Evolutionary conservation across 1,140 invertebrate genomes (phyloP), one percentile per base, ranked within the genome.

Genomic region (Pantala flavescens): DNA sequence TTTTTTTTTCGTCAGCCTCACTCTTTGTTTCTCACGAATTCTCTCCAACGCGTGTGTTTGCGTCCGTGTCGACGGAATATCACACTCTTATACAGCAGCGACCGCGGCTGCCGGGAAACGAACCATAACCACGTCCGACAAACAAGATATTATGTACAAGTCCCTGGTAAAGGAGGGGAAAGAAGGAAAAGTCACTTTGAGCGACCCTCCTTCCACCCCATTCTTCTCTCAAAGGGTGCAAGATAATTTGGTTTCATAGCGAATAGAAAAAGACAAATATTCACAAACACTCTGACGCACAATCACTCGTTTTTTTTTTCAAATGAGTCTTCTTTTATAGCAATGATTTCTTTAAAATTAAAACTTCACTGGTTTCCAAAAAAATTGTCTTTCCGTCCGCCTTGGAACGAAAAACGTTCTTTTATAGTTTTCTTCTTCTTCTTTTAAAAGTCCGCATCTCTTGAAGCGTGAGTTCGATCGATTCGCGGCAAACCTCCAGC

Each of bases 241-340:
- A 63, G 49, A 63, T 63, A 63, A 7, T 63, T 63, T 63, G 49
- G 49, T 63, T 63, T 63, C 28, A 63, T 21, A 63, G 49, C 49
- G 49, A 63, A 63, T 63, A 63, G 49, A 63, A 63, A 63, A 63
- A 63, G 49, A 63, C 49, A 63, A 63, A 63, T 19, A 63, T 21
- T 63, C 49, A 63, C 49, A 63, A 21, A 63, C 49, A 63, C 49
- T 1, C 49, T 63, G 49, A 63, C 49, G 12, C n/a, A 21, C 49
- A 63, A 21, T 63, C 49, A 63, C 14, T 63, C 49, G n/a, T 21
- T 63, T 21, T 19, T 49, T 16, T 11, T 9, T 49, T 49, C 43
- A 63, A 63, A 63, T 36, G n/a, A 63, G 49, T 63, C n/a, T 63
- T 63, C n/a, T 63, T 14, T 63, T 63, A n/a, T n/a, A 36, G 28